Evolutionary conservation across 2,113 vertebrate species (phyloP).

Genomic region (Hyperopisus bebe): DNA sequence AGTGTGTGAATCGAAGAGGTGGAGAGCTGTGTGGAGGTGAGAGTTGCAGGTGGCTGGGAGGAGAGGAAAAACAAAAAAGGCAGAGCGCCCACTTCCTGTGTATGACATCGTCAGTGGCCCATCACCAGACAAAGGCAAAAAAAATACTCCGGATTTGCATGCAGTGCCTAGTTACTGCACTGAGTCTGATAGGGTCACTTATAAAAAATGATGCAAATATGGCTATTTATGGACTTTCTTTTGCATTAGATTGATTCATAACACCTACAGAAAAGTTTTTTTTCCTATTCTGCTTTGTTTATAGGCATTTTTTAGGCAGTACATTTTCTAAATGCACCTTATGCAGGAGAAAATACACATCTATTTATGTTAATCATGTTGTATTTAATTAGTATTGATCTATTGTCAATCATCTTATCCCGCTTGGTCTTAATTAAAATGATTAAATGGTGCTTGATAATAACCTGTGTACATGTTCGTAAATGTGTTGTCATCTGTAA

Average conservation of each 20-base stretch:
- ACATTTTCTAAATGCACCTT: neutral
- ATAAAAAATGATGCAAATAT: neutral
- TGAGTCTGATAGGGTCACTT: neutral
- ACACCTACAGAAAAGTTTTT: neutral
- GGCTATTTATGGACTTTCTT: neutral
- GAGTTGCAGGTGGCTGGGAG: conserved; percentile 44
- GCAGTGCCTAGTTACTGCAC: neutral
- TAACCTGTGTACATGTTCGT: neutral
- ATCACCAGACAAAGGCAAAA: neutral
- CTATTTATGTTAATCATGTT: neutral
- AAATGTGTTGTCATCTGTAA: neutral
- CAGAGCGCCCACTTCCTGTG: conserved; percentile 74
- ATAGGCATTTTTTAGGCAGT: neutral
- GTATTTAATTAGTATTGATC: neutral
- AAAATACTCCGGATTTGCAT: neutral
- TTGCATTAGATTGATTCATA: neutral
- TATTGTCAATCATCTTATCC: neutral
- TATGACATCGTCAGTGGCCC: conserved; percentile 1
- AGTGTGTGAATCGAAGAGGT: neutral
- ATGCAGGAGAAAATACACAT: neutral
- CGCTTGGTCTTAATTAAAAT: neutral
- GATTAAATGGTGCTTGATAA: neutral
- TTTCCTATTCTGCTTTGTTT: neutral
- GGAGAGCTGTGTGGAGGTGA: conserved; percentile 56
- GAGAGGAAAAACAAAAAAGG: conserved; percentile 40